Percentiles rank a stretch among this genome's conserved stretches.
phyloP scores from a whole-genome alignment of 2,888 invertebrate species.

The Thalpophila matura region DNA sequence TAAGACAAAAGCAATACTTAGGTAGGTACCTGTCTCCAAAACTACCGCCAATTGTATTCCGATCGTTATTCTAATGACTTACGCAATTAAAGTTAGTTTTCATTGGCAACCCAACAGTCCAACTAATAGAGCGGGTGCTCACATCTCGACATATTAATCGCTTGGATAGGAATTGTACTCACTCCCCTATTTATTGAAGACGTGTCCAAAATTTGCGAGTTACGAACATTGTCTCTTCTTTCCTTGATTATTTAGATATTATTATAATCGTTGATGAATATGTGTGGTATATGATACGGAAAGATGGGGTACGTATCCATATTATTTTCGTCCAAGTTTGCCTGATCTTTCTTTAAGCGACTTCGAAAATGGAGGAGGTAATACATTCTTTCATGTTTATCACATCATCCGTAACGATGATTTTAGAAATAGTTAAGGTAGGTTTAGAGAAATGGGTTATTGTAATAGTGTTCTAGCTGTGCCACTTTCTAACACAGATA shows the following conservation, averaged over 20 bases:
- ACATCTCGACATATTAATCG: conserved; percentile 54
- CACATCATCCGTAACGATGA: too few species aligned
- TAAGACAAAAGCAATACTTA: conserved; percentile 33
- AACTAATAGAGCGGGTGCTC: conserved; percentile 48
- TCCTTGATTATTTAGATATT: conserved; percentile 1
- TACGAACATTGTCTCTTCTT: conserved; percentile 26
- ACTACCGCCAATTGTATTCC: conserved; percentile 34
- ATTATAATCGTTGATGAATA: too few species aligned
- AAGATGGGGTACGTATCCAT: too few species aligned
- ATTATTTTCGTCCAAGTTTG: too few species aligned
- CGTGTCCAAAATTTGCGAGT: conserved; percentile 32
- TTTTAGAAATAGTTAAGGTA: too few species aligned
- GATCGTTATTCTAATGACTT: conserved; percentile 53
- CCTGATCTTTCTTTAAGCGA: too few species aligned
- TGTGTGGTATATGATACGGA: too few species aligned
- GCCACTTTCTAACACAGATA: too few species aligned
- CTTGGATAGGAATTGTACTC: conserved; percentile 38
- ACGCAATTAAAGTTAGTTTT: conserved; percentile 52
- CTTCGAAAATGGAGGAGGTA: too few species aligned
- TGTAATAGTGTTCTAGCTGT: too few species aligned
- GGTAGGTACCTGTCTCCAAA: conserved; percentile 22
- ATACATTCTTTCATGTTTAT: too few species aligned
- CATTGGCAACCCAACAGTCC: conserved; percentile 51
- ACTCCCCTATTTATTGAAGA: conserved; percentile 44
- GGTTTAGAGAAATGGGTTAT: too few species aligned